These are phyloP conservation scores for Phalera bucephala DNA, from an alignment of 2,888 invertebrate genomes.

Conservation along the genomic window DNA sequence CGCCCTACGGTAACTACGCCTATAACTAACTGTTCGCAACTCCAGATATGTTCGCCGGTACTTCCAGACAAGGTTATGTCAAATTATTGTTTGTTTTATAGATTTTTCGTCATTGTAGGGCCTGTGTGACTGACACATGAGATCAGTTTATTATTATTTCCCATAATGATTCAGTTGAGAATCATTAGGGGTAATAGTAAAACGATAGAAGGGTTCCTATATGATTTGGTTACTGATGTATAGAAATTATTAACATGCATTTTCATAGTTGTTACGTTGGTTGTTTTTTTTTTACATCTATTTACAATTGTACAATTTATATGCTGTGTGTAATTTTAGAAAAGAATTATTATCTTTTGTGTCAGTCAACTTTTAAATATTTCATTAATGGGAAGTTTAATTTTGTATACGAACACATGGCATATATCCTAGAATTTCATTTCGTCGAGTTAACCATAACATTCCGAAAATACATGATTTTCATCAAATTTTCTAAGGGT, in stretches of 20 bases:
- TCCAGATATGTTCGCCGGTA: constrained; percentile 41
- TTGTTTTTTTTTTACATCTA: no score
- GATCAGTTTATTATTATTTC: constrained; percentile 6
- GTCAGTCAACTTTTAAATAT: constrained; percentile 15
- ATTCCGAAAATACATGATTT: constrained; percentile 18
- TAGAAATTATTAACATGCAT: no score
- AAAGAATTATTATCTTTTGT: constrained; percentile 2
- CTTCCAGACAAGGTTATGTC: no score
- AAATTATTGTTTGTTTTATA: no score
- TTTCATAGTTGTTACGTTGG: no score
- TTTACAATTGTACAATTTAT: no score
- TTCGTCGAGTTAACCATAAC: constrained; percentile 16
- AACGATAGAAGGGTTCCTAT: no score
- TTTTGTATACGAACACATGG: constrained; percentile 22
- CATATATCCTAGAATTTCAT: constrained; percentile 20
- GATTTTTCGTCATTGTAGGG: no score
- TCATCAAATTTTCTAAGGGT: neutral
- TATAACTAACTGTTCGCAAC: constrained; percentile 39
- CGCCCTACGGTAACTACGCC: constrained; percentile 55
- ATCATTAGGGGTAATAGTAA: no score
- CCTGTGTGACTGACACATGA: constrained; percentile 10
- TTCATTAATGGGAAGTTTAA: constrained; percentile 32
- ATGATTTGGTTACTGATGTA: no score
- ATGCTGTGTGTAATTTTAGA: no score
- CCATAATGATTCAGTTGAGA: no score